Evolutionary conservation across 2,888 invertebrate species (phyloP).

Genomic region (Tetrapedia diversipes): DNA sequence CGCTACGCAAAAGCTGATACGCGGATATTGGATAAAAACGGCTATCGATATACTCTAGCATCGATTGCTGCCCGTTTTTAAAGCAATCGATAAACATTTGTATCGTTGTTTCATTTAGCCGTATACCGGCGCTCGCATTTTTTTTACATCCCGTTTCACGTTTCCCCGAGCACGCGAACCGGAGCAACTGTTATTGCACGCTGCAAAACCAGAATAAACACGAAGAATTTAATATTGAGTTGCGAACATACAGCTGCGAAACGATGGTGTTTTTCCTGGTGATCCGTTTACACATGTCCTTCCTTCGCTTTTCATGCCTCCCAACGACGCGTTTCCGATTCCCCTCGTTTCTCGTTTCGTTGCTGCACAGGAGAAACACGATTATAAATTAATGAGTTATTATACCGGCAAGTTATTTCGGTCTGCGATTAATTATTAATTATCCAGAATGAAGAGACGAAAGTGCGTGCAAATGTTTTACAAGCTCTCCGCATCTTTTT

Average conservation of each 20-base stretch:
- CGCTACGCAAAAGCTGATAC: no score
- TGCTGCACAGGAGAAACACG: no score
- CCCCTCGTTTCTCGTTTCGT: not conserved
- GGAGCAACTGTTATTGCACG: not conserved
- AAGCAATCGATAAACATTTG: slow-evolving; percentile 1
- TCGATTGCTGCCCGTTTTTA: not conserved
- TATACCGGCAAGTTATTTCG: no score
- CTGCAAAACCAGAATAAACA: slow-evolving; percentile 2
- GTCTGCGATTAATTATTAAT: no score
- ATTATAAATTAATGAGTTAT: no score
- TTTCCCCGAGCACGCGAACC: not conserved
- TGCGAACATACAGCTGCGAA: not conserved
- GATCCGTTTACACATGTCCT: not conserved
- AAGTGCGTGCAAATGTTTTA: no score
- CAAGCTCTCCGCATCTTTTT: no score
- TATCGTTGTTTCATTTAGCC: not conserved
- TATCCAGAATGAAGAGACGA: no score
- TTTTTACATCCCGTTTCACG: not conserved
- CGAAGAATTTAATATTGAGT: slow-evolving; percentile 5
- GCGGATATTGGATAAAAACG: not conserved
- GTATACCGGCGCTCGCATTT: not conserved
- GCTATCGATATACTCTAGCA: not conserved
- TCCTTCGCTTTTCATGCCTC: no score
- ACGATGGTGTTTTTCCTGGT: not conserved
- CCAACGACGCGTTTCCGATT: no score